Percentiles rank a stretch among this genome's conserved stretches.
Evolutionary conservation across 2,888 invertebrate genomes (phyloP).

Genomic region (Pachydiplax longipennis): DNA sequence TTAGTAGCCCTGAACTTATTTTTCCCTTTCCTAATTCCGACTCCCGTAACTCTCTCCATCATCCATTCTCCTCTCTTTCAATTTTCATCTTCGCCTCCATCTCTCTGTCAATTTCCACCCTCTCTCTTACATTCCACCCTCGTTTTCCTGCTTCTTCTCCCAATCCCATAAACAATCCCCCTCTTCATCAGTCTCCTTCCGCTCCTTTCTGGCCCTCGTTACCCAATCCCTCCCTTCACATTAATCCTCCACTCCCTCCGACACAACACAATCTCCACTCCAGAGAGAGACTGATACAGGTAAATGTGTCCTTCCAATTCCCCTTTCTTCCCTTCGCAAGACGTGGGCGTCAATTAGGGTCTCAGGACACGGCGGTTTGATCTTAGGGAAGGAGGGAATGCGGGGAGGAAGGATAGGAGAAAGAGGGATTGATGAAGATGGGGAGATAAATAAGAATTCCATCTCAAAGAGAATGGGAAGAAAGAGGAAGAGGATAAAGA

Average conservation of each 20-base stretch:
- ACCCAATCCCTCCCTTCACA: neutral
- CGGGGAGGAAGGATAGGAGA: neutral
- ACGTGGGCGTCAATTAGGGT: constrained; percentile 9
- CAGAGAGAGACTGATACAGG: neutral
- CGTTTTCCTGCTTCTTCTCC: neutral
- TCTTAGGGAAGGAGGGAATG: neutral
- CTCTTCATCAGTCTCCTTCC: neutral
- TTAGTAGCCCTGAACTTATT: too few relatives aligned
- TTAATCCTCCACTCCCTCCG: neutral
- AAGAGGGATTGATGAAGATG: neutral
- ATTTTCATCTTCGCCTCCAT: neutral
- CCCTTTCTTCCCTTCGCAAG: neutral
- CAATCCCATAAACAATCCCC: neutral
- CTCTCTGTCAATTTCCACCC: neutral
- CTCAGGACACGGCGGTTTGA: neutral
- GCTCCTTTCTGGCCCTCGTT: neutral
- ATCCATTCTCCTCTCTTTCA: neutral
- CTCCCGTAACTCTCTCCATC: too few relatives aligned
- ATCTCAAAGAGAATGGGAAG: too few relatives aligned
- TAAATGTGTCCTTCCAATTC: neutral
- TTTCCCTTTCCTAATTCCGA: neutral
- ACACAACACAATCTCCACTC: neutral
- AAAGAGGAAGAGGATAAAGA: too few relatives aligned
- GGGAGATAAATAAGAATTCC: neutral
- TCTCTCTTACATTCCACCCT: neutral